Percentiles rank a stretch among this genome's conserved stretches.
Conservation (phyloP, 2,797 vertebrate genomes). For the Danio choprae region DNA sequence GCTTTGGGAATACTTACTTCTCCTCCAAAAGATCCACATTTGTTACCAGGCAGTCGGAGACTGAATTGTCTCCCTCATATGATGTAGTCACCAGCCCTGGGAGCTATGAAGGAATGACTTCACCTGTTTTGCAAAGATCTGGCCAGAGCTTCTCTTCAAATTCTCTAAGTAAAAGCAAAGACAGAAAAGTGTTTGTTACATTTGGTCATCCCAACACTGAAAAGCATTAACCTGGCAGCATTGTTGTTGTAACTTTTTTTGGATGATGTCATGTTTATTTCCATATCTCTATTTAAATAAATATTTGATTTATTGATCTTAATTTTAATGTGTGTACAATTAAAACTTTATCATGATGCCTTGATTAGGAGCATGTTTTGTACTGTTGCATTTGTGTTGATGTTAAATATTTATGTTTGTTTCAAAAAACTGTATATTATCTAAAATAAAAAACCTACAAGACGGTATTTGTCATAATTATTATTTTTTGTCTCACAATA, state of each 20-base stretch:
- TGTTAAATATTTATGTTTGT: constrained; percentile 26
- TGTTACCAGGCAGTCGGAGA: constrained; percentile 80
- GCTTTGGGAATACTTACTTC: constrained; percentile 81
- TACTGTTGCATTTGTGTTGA: constrained; percentile 4
- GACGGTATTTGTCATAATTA: no score
- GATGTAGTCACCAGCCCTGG: constrained; percentile 75
- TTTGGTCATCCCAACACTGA: constrained; percentile 72
- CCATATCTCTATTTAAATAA: neutral
- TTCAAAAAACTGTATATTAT: constrained; percentile 20
- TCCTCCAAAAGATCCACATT: constrained; percentile 80
- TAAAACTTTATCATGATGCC: constrained; percentile 12
- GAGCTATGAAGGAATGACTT: constrained; percentile 75
- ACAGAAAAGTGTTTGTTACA: constrained; percentile 77
- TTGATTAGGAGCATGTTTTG: constrained; percentile 15
- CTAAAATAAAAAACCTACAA: constrained; percentile 24
- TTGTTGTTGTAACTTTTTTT: constrained; percentile 10
- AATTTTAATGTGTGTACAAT: constrained; percentile 13
- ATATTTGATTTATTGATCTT: neutral
- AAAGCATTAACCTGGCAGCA: constrained; percentile 61
- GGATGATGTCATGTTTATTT: constrained; percentile 10
- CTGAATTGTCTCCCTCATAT: constrained; percentile 80
- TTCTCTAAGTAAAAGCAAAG: constrained; percentile 70
- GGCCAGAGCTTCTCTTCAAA: constrained; percentile 69
- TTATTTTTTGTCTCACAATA: neutral
- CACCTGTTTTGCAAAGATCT: constrained; percentile 75